A percentile compares a stretch with the other conserved stretches of the same genome.
Conservation (phyloP, 2,797 vertebrate species). For the Chaunax sp. region DNA sequence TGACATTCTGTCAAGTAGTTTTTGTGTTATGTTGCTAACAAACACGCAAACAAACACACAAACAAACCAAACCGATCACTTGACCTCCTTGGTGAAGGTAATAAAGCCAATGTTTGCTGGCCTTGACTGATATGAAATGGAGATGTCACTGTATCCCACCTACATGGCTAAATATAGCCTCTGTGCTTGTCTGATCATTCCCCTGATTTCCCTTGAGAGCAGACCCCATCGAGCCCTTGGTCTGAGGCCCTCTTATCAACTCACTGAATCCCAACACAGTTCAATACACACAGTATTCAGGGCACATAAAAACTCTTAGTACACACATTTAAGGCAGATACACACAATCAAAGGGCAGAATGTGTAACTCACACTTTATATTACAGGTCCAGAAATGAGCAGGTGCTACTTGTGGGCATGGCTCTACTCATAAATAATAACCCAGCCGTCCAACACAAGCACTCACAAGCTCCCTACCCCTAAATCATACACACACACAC, state of each 20-base stretch:
- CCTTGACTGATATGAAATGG: constrained; percentile 24
- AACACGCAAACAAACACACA: no score
- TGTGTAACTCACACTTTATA: constrained; percentile 15
- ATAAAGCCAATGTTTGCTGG: not conserved
- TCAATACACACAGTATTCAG: constrained; percentile 14
- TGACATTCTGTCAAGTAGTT: no score
- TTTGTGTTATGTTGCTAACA: no score
- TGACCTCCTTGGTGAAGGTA: no score
- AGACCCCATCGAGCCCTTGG: constrained; percentile 25
- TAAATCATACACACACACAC: not conserved
- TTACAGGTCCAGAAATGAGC: constrained; percentile 35
- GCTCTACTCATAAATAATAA: constrained; percentile 36
- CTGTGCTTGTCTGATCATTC: constrained; percentile 55
- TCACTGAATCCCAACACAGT: constrained; percentile 14
- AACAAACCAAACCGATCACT: no score
- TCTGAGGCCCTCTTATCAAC: constrained; percentile 55
- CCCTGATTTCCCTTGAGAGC: constrained; percentile 49
- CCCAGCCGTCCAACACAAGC: constrained; percentile 20
- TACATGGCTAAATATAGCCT: constrained; percentile 61
- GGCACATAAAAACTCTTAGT: constrained; percentile 17
- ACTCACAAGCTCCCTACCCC: not conserved
- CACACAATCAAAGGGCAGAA: not conserved
- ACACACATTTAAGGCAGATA: constrained; percentile 2
- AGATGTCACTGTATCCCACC: constrained; percentile 37
- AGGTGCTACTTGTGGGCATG: constrained; percentile 32